A percentile compares a stretch with the other conserved stretches of the same genome.
phyloP scores from a whole-genome alignment of 2,113 vertebrate species.

The Craseonycteris thonglongyai region DNA sequence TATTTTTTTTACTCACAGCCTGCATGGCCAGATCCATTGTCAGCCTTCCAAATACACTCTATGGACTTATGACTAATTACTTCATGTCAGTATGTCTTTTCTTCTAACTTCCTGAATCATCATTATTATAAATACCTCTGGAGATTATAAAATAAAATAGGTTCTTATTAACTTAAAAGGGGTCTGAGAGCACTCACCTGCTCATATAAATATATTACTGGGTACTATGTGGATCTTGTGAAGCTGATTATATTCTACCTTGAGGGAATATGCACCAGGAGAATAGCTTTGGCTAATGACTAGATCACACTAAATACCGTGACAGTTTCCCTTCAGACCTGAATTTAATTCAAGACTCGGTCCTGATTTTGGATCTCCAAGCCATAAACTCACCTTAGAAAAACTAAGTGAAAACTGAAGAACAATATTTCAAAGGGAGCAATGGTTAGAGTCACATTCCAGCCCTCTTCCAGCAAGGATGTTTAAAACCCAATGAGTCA shows the following conservation, averaged over 20 bases:
- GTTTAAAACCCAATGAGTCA: not conserved
- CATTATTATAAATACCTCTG: not conserved
- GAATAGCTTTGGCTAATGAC: not conserved
- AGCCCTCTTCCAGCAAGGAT: not conserved
- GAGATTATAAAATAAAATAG: not conserved
- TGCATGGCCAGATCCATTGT: not conserved
- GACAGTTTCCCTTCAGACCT: not conserved
- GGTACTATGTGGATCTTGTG: not conserved
- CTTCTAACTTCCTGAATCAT: constrained; percentile 4
- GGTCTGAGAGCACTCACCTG: not conserved
- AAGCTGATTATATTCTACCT: not conserved
- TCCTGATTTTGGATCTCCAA: not conserved
- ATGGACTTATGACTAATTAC: not conserved
- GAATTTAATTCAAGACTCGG: not conserved
- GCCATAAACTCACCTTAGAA: not conserved
- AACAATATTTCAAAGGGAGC: not conserved
- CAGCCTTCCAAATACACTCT: not conserved
- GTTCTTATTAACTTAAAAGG: not conserved
- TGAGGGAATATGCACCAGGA: not conserved
- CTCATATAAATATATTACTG: not conserved
- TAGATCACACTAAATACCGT: not conserved
- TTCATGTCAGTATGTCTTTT: not conserved
- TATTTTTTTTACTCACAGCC: not conserved
- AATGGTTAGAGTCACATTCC: not conserved
- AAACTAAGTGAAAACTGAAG: not conserved